These are phyloP conservation scores for Cuculus canorus DNA, from an alignment of 2,797 vertebrate species.

Conservation along the genomic window DNA sequence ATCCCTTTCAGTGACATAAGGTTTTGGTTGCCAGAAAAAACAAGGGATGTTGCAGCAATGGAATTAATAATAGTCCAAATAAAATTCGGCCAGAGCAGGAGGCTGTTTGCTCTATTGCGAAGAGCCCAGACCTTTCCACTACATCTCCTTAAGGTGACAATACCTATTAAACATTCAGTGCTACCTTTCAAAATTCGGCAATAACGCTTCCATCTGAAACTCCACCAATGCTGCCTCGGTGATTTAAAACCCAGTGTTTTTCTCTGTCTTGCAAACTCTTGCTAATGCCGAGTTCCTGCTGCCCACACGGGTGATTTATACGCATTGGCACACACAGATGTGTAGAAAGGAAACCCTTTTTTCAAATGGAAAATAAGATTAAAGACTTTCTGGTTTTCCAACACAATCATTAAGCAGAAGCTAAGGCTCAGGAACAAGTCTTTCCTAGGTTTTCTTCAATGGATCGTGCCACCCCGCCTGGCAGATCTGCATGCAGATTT, in stretches of 20 bases:
- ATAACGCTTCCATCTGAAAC: not conserved
- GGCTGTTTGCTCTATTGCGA: not conserved
- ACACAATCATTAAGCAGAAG: not conserved
- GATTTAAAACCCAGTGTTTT: not conserved
- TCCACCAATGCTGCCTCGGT: not conserved
- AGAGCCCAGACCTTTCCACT: not conserved
- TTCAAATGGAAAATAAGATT: not conserved
- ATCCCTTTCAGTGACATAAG: not conserved
- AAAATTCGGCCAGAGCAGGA: not conserved
- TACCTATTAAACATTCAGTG: not conserved
- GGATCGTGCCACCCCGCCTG: not conserved
- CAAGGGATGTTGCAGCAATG: not conserved
- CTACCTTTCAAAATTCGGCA: not conserved
- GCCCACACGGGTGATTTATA: not conserved
- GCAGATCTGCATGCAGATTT: not conserved
- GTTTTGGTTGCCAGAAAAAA: not conserved
- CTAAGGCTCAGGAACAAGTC: not conserved
- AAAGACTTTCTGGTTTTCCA: not conserved
- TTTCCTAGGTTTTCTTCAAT: not conserved
- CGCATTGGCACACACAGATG: not conserved
- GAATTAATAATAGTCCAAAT: not conserved
- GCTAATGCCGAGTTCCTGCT: not conserved
- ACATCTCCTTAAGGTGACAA: not conserved
- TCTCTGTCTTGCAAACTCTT: constrained; percentile 3
- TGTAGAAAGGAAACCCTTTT: not conserved